Percentiles rank a stretch among this genome's conserved stretches.
phyloP scores from a whole-genome alignment of 1,140 invertebrate genomes.

The Bombus cullumanus region DNA sequence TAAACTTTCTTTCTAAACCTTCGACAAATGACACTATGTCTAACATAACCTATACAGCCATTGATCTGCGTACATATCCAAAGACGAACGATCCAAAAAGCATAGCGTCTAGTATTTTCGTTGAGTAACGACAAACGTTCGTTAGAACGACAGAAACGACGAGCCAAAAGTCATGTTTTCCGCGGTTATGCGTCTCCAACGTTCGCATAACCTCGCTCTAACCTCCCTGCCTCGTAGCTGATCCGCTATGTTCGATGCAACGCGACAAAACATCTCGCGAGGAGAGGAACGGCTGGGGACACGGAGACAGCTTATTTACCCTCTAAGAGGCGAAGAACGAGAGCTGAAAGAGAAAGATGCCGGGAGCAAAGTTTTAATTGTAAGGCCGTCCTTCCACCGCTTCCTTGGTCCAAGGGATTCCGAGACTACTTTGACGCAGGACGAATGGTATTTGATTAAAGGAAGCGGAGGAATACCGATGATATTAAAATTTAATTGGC shows the following conservation, averaged over 20 bases:
- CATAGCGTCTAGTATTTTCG: neutral
- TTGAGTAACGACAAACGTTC: neutral
- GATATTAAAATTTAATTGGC: slow-evolving; percentile 69
- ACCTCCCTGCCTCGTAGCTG: neutral
- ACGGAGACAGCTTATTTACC: slow-evolving; percentile 22
- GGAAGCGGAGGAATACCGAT: slow-evolving; percentile 32
- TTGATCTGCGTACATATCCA: neutral
- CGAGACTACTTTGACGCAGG: slow-evolving; percentile 18
- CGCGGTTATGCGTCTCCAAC: slow-evolving; percentile 38
- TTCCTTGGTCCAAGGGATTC: neutral
- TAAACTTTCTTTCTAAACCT: neutral
- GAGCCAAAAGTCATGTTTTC: slow-evolving; percentile 27
- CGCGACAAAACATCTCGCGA: slow-evolving; percentile 47
- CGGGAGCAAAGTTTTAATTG: slow-evolving; percentile 60
- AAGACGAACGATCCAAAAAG: neutral
- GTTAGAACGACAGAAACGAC: neutral
- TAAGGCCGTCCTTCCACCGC: slow-evolving; percentile 1
- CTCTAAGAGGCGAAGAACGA: slow-evolving; percentile 11
- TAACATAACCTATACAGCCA: neutral
- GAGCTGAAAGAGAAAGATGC: neutral
- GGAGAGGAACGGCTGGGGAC: neutral
- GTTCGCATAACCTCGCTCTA: slow-evolving; percentile 33
- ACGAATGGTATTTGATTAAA: slow-evolving; percentile 26
- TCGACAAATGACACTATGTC: neutral
- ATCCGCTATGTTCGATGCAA: neutral